Evolutionary conservation across 2,888 invertebrate genomes (phyloP).

Genomic region (Rhynchonema sp.): DNA sequence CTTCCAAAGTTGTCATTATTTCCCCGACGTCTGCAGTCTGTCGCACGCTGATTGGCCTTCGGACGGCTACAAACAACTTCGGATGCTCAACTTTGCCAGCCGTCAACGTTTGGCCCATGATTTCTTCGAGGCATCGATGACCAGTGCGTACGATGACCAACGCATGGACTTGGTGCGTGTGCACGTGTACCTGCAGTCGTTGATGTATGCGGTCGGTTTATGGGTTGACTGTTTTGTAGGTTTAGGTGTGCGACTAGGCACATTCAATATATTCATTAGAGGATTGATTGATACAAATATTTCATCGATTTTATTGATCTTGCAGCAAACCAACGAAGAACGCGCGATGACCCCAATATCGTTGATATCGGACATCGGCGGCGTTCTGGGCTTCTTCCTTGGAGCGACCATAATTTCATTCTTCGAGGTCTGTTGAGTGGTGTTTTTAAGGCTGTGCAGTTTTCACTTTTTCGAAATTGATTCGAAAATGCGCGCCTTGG

Average conservation of each 20-base stretch:
- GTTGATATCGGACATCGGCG: neutral
- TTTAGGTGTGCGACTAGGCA: too few relatives aligned
- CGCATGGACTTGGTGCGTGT: neutral
- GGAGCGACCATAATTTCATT: neutral
- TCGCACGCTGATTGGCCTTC: neutral
- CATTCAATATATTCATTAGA: neutral
- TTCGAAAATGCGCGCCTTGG: too few relatives aligned
- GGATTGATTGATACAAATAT: too few relatives aligned
- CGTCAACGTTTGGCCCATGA: neutral
- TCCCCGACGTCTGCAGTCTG: too few relatives aligned
- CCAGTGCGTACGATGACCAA: neutral
- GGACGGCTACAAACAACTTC: neutral
- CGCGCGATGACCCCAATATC: neutral
- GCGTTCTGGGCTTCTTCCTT: neutral
- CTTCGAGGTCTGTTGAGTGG: neutral
- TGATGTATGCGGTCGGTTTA: neutral
- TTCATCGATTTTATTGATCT: too few relatives aligned
- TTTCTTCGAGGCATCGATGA: neutral
- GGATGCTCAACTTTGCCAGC: neutral
- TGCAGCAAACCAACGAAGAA: neutral
- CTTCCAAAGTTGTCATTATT: neutral
- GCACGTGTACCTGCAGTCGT: neutral
- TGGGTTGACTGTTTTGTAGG: neutral
- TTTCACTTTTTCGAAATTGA: too few relatives aligned
- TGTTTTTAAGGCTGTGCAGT: too few relatives aligned